Evolutionary conservation across 2,888 invertebrate species (phyloP).

Genomic region (Ellobium chinense): DNA sequence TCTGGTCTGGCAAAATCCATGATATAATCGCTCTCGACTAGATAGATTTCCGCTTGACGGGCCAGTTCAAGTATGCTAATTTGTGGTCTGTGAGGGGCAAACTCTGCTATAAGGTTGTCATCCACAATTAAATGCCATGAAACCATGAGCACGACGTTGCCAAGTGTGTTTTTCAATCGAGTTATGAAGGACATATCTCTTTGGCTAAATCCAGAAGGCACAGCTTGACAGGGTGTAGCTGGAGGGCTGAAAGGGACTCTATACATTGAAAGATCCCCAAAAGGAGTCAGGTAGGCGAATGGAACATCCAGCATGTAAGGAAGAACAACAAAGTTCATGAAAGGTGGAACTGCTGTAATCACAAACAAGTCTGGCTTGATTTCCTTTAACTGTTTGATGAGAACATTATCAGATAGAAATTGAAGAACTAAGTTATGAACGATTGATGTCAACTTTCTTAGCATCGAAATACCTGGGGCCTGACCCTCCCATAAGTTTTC

Average conservation of each 20-base stretch:
- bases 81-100: conserved; percentile 45
- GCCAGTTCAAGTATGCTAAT: conserved; percentile 31
- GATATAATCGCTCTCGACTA: conserved; percentile 51
- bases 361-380: conserved; percentile 37
- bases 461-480: neutral
- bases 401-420: neutral
- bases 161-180: conserved; percentile 34
- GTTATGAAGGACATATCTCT: conserved; percentile 33
- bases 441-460: neutral
- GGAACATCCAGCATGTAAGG: conserved; percentile 45
- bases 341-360: conserved; percentile 27
- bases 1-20: conserved; percentile 51
- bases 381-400: conserved; percentile 25
- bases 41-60: conserved; percentile 47
- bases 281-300: conserved; percentile 40
- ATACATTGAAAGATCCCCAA: conserved; percentile 23
- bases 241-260: conserved; percentile 40
- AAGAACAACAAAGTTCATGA: conserved; percentile 37
- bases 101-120: conserved; percentile 21
- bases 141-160: neutral
- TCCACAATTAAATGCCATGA: conserved; percentile 8
- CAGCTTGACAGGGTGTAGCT: conserved; percentile 25
- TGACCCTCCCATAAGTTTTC: neutral
- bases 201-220: neutral
- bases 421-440: neutral